These are phyloP conservation scores for Papilio machaon DNA, from an alignment of 1,140 invertebrate species.

Conservation along the genomic window DNA sequence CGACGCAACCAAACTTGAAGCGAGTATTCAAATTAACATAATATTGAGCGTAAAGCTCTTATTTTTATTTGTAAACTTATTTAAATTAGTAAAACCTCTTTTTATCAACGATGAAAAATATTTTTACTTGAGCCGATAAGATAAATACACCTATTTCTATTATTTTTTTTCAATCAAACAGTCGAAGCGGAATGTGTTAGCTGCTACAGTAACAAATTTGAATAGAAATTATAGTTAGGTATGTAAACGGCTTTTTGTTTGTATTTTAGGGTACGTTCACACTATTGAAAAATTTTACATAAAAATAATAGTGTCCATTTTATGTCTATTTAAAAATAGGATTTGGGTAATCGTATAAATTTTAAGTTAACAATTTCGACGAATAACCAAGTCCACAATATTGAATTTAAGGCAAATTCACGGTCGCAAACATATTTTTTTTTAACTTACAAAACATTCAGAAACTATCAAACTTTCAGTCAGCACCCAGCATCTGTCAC, in stretches of 20 bases:
- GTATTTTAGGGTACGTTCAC: too few species aligned
- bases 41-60: neutral
- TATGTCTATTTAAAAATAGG: too few species aligned
- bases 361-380: too few species aligned
- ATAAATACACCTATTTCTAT: constrained; percentile 2
- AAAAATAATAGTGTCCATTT: too few species aligned
- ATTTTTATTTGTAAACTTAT: constrained; percentile 16
- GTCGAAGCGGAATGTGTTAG: constrained; percentile 20
- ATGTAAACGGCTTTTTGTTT: too few species aligned
- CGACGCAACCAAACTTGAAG: neutral
- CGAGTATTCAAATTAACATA: constrained; percentile 1
- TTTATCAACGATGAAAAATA: neutral
- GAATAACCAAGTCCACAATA: too few species aligned
- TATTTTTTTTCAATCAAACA: neutral
- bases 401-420: neutral
- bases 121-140: neutral
- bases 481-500: neutral
- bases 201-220: constrained; percentile 21
- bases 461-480: neutral
- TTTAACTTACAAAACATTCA: too few species aligned
- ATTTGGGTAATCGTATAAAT: too few species aligned
- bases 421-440: neutral
- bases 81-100: neutral
- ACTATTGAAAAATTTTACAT: too few species aligned
- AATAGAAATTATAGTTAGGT: neutral